Evolutionary conservation across 1,140 invertebrate genomes (phyloP), one percentile per base, ranked within the genome.

Genomic region (Phortica variegata): DNA sequence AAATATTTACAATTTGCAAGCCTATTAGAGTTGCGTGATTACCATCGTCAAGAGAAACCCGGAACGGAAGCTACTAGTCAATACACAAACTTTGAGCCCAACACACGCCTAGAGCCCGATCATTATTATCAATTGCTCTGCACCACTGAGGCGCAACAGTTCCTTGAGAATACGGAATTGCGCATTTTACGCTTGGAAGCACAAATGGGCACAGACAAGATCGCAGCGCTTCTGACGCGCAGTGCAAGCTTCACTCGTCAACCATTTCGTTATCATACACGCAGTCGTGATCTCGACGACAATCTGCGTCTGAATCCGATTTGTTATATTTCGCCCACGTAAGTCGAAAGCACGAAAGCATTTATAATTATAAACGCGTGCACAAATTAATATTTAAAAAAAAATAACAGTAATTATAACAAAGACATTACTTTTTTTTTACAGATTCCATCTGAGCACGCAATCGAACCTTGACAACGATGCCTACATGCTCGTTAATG

Each of bases 321-420:
- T 54, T 76, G 74, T 50, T 76, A 76, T 47, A 72, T 76, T 59
- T 60, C 68, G 43, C 74, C 74, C 49, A 73, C 66, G 73, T 76
- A 76, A 51, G 73, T 71, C 47, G 45, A 43, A 58, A 31, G 47
- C n/a, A n/a, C n/a, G n/a, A n/a, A n/a, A n/a, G n/a, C n/a, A n/a
- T n/a, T n/a, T 31, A 31, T 31, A 8, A 31, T 31, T 31, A 8
- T 31, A n/a, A n/a, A n/a, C n/a, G n/a, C n/a, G n/a, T n/a, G n/a
- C n/a, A n/a, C n/a, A n/a, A n/a, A n/a, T n/a, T n/a, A n/a, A n/a
- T n/a, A n/a, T n/a, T n/a, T n/a, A n/a, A n/a, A n/a, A n/a, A n/a
- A n/a, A n/a, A n/a, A 13, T 19, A 40, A 40, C 10, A 26, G 5
- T 26, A 26, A 6, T 26, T 26, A 26, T 26, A 26, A 26, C 10